These are phyloP conservation scores for Pharmacophagus antenor DNA, from an alignment of 2,888 invertebrate species.

Conservation along the genomic window DNA sequence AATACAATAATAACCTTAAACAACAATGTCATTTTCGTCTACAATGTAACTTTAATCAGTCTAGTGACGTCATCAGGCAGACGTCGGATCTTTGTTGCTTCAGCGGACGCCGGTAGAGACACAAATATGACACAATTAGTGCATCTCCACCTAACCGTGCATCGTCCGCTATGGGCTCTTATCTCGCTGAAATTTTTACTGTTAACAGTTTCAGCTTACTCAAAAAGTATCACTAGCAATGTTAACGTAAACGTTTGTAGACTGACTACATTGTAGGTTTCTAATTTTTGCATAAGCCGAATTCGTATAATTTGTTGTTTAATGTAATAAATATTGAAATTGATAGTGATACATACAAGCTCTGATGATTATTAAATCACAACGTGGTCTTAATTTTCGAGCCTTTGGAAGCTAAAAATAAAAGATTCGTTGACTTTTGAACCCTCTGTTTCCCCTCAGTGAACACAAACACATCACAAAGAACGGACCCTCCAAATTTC, in stretches of 20 bases:
- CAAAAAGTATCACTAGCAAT: constrained; percentile 47
- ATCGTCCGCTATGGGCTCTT: constrained; percentile 37
- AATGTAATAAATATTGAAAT: no score
- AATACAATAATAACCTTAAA: constrained; percentile 12
- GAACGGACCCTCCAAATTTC: no score
- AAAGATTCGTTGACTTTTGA: no score
- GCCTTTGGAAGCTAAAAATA: no score
- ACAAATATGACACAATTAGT: constrained; percentile 21
- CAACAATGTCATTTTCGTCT: neutral
- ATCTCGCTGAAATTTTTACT: constrained; percentile 51
- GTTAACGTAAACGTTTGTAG: constrained; percentile 43
- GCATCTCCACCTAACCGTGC: constrained; percentile 31
- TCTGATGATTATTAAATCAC: no score
- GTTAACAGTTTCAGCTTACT: constrained; percentile 48
- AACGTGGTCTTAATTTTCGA: no score
- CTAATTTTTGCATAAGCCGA: no score
- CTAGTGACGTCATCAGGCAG: constrained; percentile 12
- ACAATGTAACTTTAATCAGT: constrained; percentile 23
- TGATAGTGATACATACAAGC: no score
- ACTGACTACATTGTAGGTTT: constrained; percentile 49
- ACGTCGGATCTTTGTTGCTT: constrained; percentile 23
- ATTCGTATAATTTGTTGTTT: no score
- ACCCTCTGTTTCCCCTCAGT: no score
- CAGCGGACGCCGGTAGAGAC: neutral
- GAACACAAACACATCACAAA: no score